These are phyloP conservation scores for Zelleria hepariella DNA, from an alignment of 2,888 invertebrate genomes.

Conservation along the genomic window DNA sequence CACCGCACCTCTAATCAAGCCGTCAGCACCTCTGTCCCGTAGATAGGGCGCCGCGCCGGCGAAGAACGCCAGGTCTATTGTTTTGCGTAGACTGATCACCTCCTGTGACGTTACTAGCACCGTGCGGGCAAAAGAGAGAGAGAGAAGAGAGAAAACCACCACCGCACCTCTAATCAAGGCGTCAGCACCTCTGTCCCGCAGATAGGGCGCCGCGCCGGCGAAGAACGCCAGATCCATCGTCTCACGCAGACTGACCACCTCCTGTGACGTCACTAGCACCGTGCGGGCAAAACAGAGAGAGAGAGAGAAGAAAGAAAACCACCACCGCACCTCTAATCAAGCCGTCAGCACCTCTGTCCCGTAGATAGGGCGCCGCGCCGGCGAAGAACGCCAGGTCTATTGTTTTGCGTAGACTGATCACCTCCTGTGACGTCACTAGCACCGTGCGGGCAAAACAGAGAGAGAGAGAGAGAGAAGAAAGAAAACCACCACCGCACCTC, in stretches of 20 bases:
- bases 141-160: too few species aligned
- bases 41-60: slow-evolving; percentile 56
- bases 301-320: too few species aligned
- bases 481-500: too few species aligned
- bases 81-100: slow-evolving; percentile 81
- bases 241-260: slow-evolving; percentile 83
- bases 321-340: slow-evolving; percentile 48
- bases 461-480: too few species aligned
- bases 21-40: slow-evolving; percentile 46
- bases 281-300: too few species aligned
- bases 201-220: slow-evolving; percentile 52
- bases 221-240: slow-evolving; percentile 70
- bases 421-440: slow-evolving; percentile 80
- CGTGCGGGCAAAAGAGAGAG: too few species aligned
- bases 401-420: slow-evolving; percentile 82
- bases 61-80: slow-evolving; percentile 68
- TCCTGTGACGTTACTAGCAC: slow-evolving; percentile 81
- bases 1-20: slow-evolving; percentile 47
- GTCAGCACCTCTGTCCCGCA: slow-evolving; percentile 49
- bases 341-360: slow-evolving; percentile 48
- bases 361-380: slow-evolving; percentile 55
- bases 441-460: slow-evolving; percentile 84
- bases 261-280: slow-evolving; percentile 79
- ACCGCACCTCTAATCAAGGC: slow-evolving; percentile 48
- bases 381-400: slow-evolving; percentile 65